Evolutionary conservation across 2,797 vertebrate genomes (phyloP).

Genomic region (Erpetoichthys calabaricus): DNA sequence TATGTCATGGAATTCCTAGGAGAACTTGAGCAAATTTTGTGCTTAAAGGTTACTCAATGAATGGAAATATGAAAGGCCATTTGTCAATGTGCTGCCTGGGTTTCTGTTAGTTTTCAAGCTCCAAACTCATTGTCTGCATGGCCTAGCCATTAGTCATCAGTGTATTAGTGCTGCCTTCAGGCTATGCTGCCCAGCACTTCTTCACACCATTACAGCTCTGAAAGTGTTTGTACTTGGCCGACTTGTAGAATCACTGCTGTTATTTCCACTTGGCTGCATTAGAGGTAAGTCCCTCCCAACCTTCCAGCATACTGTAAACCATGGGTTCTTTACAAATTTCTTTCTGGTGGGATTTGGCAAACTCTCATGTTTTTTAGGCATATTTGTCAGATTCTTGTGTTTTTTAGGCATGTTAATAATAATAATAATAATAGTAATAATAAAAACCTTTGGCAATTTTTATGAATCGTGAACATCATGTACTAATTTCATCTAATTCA

Average conservation of each 20-base stretch:
- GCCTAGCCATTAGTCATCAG: slow-evolving; percentile 90
- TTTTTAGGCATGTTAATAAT: slow-evolving; percentile 25
- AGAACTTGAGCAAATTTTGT: slow-evolving; percentile 55
- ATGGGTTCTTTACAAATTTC: slow-evolving; percentile 38
- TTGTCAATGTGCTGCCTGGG: slow-evolving; percentile 70
- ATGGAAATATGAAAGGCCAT: slow-evolving; percentile 70
- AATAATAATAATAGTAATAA: slow-evolving; percentile 21
- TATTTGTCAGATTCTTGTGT: slow-evolving; percentile 33
- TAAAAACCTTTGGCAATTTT: slow-evolving; percentile 22
- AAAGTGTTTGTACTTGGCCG: slow-evolving; percentile 39
- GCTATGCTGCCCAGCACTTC: slow-evolving; percentile 52
- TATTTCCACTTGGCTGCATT: slow-evolving; percentile 52
- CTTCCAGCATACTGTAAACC: slow-evolving; percentile 50
- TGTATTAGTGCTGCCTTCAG: slow-evolving; percentile 68
- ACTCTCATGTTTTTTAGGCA: slow-evolving; percentile 1
- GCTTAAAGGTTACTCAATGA: slow-evolving; percentile 63
- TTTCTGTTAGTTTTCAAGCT: slow-evolving; percentile 74
- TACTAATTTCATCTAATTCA: no score
- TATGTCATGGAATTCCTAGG: slow-evolving; percentile 40
- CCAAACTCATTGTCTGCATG: slow-evolving; percentile 85
- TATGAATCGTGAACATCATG: no score
- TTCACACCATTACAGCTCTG: slow-evolving; percentile 49
- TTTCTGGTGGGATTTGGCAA: slow-evolving; percentile 39
- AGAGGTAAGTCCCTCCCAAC: slow-evolving; percentile 56
- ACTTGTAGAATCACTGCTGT: slow-evolving; percentile 54